Evolutionary conservation across 2,797 vertebrate genomes (phyloP), one percentile per base, ranked within the genome.

Genomic region (Chlorospingus flavigularis): DNA sequence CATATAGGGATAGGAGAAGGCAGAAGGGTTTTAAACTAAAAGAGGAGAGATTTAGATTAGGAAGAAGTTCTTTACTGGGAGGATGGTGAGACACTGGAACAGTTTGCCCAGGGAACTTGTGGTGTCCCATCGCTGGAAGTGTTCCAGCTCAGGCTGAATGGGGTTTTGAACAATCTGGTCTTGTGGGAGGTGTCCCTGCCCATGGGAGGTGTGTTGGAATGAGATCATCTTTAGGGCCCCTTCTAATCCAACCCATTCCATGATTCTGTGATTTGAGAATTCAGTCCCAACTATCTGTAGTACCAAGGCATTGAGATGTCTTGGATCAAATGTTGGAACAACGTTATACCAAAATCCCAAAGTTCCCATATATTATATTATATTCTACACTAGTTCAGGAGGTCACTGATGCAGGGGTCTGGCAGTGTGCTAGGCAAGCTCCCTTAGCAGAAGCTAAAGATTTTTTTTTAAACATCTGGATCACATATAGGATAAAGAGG

Each of bases 141-240:
- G 31, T 37, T 48, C 31, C 11, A 30, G 55, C 8, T 28, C 42
- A 21, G 28, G 16, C 0, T 55, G 42, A 17, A 82, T 13, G 13
- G 31, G 26, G 9, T 28, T 75, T 75, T 50, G 19, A 30, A 23
- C 9, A 55, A 25, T 10, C 35, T 62, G 42, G 21, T 33, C 20
- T 16, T 60, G 14, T 9, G 11, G 33, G 31, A 40, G 11, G 6
- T 53, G 10, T 17, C 33, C 33, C 54, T 80, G 5, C 3, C 7
- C 0, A 0, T 4, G 3, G 18, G 10, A 58, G 8, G 5, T 5
- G 17, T 47, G 25, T 13, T 40, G 31, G 20, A 80, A 47, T 7
- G 16, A 35, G 15, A 24, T 47, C 6, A 31, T 31, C 45, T 17
- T 74, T 42, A 48, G 6, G 4, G 26, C 17, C 12, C 12, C 21